phyloP scores from a whole-genome alignment of 2,888 invertebrate genomes.

The Corbicula japonica region DNA sequence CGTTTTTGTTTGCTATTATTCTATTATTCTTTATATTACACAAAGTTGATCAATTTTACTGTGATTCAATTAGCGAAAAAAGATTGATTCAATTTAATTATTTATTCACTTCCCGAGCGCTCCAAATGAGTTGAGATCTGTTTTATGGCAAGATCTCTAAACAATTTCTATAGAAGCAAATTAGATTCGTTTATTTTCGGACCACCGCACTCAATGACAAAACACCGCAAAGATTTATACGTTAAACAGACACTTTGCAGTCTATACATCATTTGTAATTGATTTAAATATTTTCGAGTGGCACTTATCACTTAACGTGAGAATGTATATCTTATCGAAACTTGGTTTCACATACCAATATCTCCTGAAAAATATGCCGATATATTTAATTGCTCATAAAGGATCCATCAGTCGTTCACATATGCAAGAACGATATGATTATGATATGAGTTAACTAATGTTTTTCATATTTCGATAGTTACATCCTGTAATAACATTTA shows the following conservation, averaged over 20 bases:
- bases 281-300: conserved; percentile 64
- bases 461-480: too few species aligned
- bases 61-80: background rate
- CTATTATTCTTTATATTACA: too few species aligned
- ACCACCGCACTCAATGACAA: conserved; percentile 38
- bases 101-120: conserved; percentile 18
- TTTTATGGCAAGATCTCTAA: conserved; percentile 19
- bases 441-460: too few species aligned
- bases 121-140: conserved; percentile 14
- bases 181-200: conserved; percentile 42
- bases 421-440: too few species aligned
- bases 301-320: conserved; percentile 63
- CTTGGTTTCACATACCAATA: conserved; percentile 41
- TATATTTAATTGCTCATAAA: too few species aligned
- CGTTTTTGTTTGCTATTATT: too few species aligned
- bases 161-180: conserved; percentile 33
- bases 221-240: conserved; percentile 45
- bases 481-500: too few species aligned
- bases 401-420: too few species aligned
- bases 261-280: conserved; percentile 68
- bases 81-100: conserved; percentile 13
- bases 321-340: conserved; percentile 50
- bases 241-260: conserved; percentile 52
- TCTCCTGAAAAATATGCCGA: too few species aligned
- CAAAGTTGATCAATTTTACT: too few species aligned